Percentiles rank a stretch among this genome's conserved stretches.
phyloP scores from a whole-genome alignment of 2,888 invertebrate genomes.

The Criorhina ranunculi region DNA sequence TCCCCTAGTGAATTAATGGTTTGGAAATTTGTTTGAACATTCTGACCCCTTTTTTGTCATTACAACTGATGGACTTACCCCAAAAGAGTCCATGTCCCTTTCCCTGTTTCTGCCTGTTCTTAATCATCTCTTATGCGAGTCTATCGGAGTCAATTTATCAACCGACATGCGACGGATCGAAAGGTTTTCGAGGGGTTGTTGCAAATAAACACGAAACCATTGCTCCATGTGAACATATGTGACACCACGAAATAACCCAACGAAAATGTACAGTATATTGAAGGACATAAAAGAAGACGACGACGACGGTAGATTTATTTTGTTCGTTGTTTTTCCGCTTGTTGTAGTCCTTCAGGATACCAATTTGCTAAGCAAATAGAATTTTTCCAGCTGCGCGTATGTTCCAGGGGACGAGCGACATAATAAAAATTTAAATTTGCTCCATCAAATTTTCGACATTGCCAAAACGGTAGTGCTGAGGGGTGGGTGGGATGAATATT shows the following conservation, averaged over 20 bases:
- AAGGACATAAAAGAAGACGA: constrained; percentile 69
- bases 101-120: constrained; percentile 27
- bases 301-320: constrained; percentile 70
- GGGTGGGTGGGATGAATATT: constrained; percentile 55
- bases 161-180: constrained; percentile 69
- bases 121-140: constrained; percentile 74
- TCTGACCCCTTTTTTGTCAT: constrained; percentile 71
- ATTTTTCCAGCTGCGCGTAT: constrained; percentile 73
- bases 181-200: constrained; percentile 46
- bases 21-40: constrained; percentile 79
- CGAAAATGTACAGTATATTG: constrained; percentile 19
- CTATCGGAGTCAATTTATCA: constrained; percentile 75
- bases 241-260: constrained; percentile 43
- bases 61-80: constrained; percentile 54
- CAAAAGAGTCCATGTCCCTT: constrained; percentile 18
- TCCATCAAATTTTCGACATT: constrained; percentile 75
- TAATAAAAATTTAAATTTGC: constrained; percentile 77
- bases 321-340: constrained; percentile 51
- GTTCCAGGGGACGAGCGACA: constrained; percentile 63
- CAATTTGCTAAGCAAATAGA: constrained; percentile 76
- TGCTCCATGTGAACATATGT: constrained; percentile 68
- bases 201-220: constrained; percentile 56
- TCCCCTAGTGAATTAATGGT: constrained; percentile 79
- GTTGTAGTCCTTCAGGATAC: constrained; percentile 72
- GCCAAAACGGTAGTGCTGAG: constrained; percentile 24